These are phyloP conservation scores for Gobio occitaniae DNA, from an alignment of 2,797 vertebrate species.

Conservation along the genomic window DNA sequence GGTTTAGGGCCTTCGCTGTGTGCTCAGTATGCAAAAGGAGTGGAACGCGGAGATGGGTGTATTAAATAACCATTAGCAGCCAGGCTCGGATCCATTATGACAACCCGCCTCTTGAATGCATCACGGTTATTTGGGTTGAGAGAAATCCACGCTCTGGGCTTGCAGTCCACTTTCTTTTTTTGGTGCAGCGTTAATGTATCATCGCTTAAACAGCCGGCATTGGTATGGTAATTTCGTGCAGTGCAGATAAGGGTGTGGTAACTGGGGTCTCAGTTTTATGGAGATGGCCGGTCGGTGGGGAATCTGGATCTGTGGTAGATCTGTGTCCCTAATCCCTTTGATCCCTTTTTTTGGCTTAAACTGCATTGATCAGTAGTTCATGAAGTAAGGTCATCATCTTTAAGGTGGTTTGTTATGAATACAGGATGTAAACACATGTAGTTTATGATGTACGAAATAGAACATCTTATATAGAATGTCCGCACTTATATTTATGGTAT, in stretches of 20 bases:
- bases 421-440: constrained; percentile 7
- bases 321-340: constrained; percentile 10
- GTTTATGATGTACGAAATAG: neutral
- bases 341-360: neutral
- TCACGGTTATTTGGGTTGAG: constrained; percentile 87
- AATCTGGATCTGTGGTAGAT: neutral
- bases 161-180: constrained; percentile 74
- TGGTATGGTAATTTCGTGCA: constrained; percentile 79
- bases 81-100: constrained; percentile 82
- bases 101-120: constrained; percentile 84
- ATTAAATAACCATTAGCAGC: constrained; percentile 91
- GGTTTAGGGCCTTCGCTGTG: constrained; percentile 67
- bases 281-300: constrained; percentile 22
- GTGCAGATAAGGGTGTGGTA: constrained; percentile 75
- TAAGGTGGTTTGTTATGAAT: neutral
- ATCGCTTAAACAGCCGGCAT: constrained; percentile 39
- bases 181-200: constrained; percentile 62
- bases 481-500: neutral
- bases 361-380: neutral
- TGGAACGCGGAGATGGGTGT: constrained; percentile 86
- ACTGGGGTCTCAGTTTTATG: constrained; percentile 30
- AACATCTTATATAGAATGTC: too few relatives aligned
- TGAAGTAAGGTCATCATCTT: constrained; percentile 22
- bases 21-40: constrained; percentile 85
- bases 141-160: constrained; percentile 75